Evolutionary conservation across 2,888 invertebrate species (phyloP).

Genomic region (Ophion slaviceki): DNA sequence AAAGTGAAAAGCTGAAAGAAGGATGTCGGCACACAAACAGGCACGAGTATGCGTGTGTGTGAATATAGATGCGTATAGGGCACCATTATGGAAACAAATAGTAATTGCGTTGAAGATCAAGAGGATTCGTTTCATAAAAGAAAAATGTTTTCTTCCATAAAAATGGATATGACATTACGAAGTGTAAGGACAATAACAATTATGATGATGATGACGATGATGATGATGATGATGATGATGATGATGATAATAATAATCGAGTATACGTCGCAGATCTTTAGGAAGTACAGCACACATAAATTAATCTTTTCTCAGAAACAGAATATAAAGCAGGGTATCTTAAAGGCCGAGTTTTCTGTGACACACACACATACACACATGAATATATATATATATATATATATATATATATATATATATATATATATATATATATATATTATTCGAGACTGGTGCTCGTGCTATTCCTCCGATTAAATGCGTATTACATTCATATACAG

Average conservation of each 20-base stretch:
- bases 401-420: background rate
- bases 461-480: constrained; percentile 8
- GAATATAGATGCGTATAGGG: background rate
- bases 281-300: constrained; percentile 1
- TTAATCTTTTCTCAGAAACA: constrained; percentile 4
- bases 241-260: background rate
- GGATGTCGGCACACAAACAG: background rate
- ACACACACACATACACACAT: no score
- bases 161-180: background rate
- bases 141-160: background rate
- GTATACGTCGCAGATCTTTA: background rate
- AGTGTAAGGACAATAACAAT: background rate
- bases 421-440: no score
- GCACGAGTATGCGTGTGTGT: no score
- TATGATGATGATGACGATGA: background rate
- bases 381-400: no score
- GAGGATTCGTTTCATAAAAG: background rate
- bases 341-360: background rate
- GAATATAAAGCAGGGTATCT: background rate
- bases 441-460: background rate
- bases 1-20: constrained; percentile 9
- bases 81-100: background rate
- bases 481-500: background rate
- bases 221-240: background rate
- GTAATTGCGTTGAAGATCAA: constrained; percentile 9